A percentile compares a stretch with the other conserved stretches of the same genome.
Evolutionary conservation across 2,888 invertebrate species (phyloP).

Genomic region (Phengaris arion): DNA sequence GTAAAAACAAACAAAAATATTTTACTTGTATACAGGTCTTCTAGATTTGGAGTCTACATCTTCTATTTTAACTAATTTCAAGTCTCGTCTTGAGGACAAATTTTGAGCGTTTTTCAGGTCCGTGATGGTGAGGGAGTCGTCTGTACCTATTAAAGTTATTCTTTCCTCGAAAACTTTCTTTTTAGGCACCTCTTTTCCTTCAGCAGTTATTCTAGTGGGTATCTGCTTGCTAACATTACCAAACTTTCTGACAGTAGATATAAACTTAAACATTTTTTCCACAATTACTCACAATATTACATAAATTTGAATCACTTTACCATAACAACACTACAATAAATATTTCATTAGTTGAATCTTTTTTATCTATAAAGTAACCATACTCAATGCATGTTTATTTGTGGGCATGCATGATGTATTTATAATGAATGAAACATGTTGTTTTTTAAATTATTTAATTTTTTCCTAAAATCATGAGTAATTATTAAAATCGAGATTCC

Average conservation of each 20-base stretch:
- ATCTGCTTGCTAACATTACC: conserved; percentile 50
- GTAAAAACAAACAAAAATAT: conserved; percentile 30
- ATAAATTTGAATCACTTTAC: not conserved
- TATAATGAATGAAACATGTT: too few relatives aligned
- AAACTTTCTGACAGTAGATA: conserved; percentile 44
- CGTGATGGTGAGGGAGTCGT: conserved; percentile 79
- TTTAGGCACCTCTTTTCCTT: conserved; percentile 71
- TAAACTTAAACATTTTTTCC: not conserved
- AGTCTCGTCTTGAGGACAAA: conserved; percentile 82
- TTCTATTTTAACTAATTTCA: conserved; percentile 84
- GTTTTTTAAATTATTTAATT: too few relatives aligned
- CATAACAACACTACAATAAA: not conserved
- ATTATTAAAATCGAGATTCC: too few relatives aligned
- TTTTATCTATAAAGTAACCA: not conserved
- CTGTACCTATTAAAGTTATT: conserved; percentile 82
- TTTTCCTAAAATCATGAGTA: too few relatives aligned
- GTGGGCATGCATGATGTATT: too few relatives aligned
- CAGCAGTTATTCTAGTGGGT: conserved; percentile 57
- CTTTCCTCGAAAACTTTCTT: conserved; percentile 63
- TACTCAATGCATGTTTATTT: too few relatives aligned
- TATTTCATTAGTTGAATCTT: not conserved
- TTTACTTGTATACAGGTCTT: conserved; percentile 83
- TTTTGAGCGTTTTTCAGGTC: conserved; percentile 85
- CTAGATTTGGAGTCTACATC: conserved; percentile 84
- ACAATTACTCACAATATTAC: not conserved